Conservation (phyloP, 2,113 vertebrate genomes). For the Sorex araneus region DNA sequence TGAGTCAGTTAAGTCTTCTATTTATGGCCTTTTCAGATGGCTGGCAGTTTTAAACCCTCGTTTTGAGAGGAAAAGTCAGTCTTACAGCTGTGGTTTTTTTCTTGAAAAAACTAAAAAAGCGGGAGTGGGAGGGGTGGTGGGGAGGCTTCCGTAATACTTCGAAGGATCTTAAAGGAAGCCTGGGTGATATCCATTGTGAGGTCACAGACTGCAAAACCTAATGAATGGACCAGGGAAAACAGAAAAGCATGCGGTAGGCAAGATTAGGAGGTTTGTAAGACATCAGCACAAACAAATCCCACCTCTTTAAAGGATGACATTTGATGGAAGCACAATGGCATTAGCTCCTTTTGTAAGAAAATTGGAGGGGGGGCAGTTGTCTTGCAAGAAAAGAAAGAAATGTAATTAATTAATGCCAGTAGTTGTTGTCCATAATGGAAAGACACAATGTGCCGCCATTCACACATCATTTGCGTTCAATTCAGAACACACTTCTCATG, state of each 20-base stretch:
- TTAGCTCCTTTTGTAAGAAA: conserved; percentile 56
- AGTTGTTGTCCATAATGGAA: conserved; percentile 8
- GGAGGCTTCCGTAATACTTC: background rate
- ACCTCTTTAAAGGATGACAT: conserved; percentile 59
- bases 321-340: conserved; percentile 67
- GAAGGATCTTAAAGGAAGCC: background rate
- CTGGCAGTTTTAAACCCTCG: conserved; percentile 47
- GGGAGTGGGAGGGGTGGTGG: too few relatives aligned
- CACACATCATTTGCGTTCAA: conserved; percentile 9
- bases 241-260: conserved; percentile 31
- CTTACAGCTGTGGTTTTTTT: conserved; percentile 35
- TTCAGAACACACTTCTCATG: conserved; percentile 40
- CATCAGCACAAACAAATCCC: conserved; percentile 59
- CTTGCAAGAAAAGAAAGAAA: conserved; percentile 61
- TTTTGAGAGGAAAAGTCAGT: conserved; percentile 55
- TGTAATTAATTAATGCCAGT: conserved; percentile 55
- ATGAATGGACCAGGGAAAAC: background rate
- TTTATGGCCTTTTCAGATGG: conserved; percentile 46
- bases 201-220: conserved; percentile 9
- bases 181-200: conserved; percentile 1
- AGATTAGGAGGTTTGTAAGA: conserved; percentile 58
- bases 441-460: background rate
- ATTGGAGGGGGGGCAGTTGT: conserved; percentile 69
- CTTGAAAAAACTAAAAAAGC: background rate
- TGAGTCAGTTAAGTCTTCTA: conserved; percentile 38